Evolutionary conservation across 2,888 invertebrate species (phyloP).

Genomic region (Megalurothrips usitatus): DNA sequence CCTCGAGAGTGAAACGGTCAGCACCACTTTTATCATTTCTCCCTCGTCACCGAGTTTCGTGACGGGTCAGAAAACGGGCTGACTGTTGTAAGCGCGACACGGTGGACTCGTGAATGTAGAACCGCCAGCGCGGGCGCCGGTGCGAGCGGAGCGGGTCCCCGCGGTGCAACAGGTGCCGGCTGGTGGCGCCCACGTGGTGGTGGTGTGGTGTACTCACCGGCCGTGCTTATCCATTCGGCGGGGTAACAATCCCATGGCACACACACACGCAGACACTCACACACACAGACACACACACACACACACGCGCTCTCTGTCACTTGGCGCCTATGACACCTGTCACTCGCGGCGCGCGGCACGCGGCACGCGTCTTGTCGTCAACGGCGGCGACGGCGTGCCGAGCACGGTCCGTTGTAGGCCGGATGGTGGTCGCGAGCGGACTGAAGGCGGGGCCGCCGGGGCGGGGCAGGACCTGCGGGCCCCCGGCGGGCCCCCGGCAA

Average conservation of each 20-base stretch:
- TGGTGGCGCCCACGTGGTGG: neutral
- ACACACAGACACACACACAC: neutral
- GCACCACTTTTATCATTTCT: too few relatives aligned
- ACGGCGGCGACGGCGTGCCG: too few relatives aligned
- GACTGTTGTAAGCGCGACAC: too few relatives aligned
- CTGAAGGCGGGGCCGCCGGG: neutral
- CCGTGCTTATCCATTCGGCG: neutral
- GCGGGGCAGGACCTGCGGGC: too few relatives aligned
- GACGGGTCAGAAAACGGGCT: too few relatives aligned
- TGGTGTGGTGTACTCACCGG: neutral
- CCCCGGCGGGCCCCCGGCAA: too few relatives aligned
- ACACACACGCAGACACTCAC: neutral
- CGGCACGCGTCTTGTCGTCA: too few relatives aligned
- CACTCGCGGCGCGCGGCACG: neutral
- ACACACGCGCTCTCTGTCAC: neutral
- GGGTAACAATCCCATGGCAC: neutral
- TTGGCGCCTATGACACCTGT: neutral
- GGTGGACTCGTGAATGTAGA: too few relatives aligned
- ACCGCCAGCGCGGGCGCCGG: too few relatives aligned
- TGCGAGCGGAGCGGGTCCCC: neutral
- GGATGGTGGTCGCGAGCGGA: neutral
- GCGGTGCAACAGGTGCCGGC: neutral
- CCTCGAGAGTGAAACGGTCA: too few relatives aligned
- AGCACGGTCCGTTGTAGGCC: neutral
- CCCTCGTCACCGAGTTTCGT: too few relatives aligned